Conservation (phyloP, 2,113 vertebrate genomes). For the Apeltes quadracus region DNA sequence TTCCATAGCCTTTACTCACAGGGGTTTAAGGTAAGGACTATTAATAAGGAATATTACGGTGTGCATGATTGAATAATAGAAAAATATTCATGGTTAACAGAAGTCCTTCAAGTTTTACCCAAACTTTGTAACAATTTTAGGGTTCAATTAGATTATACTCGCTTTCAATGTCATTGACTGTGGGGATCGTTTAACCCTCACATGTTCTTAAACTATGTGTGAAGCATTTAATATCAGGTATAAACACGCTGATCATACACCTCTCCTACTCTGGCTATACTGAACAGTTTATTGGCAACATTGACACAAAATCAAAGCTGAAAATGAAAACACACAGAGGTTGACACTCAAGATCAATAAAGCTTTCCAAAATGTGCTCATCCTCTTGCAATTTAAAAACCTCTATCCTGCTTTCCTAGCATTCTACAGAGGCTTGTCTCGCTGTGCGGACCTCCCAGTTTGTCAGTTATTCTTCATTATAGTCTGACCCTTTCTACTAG, state of each 20-base stretch:
- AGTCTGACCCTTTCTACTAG: conserved; percentile 56
- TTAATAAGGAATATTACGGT: conserved; percentile 6
- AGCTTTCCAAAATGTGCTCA: background rate
- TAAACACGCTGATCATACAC: background rate
- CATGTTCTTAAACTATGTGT: background rate
- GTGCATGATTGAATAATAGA: background rate
- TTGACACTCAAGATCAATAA: background rate
- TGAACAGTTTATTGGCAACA: background rate
- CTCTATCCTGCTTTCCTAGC: background rate
- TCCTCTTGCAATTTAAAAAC: conserved; percentile 18
- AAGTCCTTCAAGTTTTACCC: background rate
- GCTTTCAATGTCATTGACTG: background rate
- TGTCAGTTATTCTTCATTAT: conserved; percentile 56
- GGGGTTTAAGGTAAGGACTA: background rate
- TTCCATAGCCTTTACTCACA: background rate
- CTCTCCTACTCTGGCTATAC: background rate
- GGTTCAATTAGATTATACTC: background rate
- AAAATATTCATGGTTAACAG: background rate
- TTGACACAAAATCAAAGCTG: background rate
- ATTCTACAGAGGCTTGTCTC: conserved; percentile 16
- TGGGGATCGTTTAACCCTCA: background rate
- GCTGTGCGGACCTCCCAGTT: conserved; percentile 27
- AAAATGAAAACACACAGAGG: background rate
- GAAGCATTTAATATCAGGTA: background rate
- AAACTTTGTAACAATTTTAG: background rate